Evolutionary conservation across 2,888 invertebrate species (phyloP).

Genomic region (Himalopsyche kuldschensis): DNA sequence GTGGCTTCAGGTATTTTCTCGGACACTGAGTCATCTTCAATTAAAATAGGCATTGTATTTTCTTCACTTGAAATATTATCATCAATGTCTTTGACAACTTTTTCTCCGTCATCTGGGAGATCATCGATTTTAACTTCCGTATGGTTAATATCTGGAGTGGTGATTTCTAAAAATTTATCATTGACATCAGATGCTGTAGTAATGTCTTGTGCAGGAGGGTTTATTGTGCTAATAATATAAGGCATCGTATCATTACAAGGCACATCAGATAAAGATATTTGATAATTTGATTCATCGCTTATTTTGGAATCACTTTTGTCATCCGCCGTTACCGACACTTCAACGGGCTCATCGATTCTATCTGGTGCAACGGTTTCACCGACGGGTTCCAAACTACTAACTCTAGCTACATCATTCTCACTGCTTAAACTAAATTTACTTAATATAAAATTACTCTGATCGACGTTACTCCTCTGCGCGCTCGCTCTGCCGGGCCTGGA

Average conservation of each 20-base stretch:
- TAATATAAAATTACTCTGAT: slow-evolving; percentile 29
- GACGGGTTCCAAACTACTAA: background rate
- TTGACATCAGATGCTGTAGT: slow-evolving; percentile 47
- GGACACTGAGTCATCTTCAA: background rate
- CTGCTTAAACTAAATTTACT: slow-evolving; percentile 29
- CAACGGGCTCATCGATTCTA: background rate
- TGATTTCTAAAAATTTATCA: background rate
- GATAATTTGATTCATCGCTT: slow-evolving; percentile 22
- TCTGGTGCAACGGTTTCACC: background rate
- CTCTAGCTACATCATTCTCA: slow-evolving; percentile 10
- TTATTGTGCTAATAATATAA: slow-evolving; percentile 13
- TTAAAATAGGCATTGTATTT: background rate
- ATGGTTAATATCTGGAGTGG: background rate
- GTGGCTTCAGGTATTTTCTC: background rate
- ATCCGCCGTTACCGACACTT: background rate
- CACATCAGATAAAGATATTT: slow-evolving; percentile 25
- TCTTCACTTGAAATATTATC: background rate
- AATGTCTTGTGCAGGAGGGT: slow-evolving; percentile 40
- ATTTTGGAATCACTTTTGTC: background rate
- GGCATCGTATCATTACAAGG: slow-evolving; percentile 31
- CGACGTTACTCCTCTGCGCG: slow-evolving; percentile 18
- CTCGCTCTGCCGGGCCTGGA: slow-evolving; percentile 3
- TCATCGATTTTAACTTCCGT: slow-evolving; percentile 41
- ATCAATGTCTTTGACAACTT: background rate
- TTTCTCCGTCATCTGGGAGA: background rate